Conservation (phyloP, 2,113 vertebrate genomes). For the Ondatra zibethicus region DNA sequence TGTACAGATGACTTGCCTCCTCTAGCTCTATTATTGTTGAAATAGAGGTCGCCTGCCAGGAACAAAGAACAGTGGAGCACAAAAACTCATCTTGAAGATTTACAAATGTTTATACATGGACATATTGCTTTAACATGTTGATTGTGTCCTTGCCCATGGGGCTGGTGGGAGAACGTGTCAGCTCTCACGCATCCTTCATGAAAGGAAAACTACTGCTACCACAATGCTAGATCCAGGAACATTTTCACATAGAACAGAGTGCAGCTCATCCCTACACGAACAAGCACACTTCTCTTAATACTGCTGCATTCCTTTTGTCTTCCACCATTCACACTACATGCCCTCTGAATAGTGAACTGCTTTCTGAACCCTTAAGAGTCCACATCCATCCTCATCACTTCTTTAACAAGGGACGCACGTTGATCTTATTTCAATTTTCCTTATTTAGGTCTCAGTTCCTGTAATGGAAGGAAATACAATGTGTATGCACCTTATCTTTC, state of each 20-base stretch:
- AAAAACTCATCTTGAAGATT: background rate
- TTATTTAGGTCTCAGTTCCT: slow-evolving; percentile 60
- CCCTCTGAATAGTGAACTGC: slow-evolving; percentile 30
- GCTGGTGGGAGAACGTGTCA: background rate
- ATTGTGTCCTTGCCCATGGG: background rate
- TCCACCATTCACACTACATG: background rate
- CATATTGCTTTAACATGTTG: background rate
- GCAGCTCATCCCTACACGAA: background rate
- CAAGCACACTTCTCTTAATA: background rate
- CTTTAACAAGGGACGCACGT: slow-evolving; percentile 48
- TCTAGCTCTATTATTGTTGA: background rate
- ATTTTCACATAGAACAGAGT: slow-evolving; percentile 57
- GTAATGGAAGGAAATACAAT: slow-evolving; percentile 69
- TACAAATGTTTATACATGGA: background rate
- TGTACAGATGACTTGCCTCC: background rate
- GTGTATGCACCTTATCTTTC: slow-evolving; percentile 67
- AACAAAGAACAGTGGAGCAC: background rate
- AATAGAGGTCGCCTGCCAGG: background rate
- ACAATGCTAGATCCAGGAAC: background rate
- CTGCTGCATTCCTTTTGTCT: slow-evolving; percentile 38
- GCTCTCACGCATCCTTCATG: background rate
- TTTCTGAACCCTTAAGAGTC: slow-evolving; percentile 59
- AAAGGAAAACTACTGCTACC: background rate
- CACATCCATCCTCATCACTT: slow-evolving; percentile 49
- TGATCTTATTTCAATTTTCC: slow-evolving; percentile 64